A percentile compares a stretch with the other conserved stretches of the same genome.
These are phyloP conservation scores for Sycophaga agraensis DNA, from an alignment of 1,140 invertebrate species.

Conservation along the genomic window DNA sequence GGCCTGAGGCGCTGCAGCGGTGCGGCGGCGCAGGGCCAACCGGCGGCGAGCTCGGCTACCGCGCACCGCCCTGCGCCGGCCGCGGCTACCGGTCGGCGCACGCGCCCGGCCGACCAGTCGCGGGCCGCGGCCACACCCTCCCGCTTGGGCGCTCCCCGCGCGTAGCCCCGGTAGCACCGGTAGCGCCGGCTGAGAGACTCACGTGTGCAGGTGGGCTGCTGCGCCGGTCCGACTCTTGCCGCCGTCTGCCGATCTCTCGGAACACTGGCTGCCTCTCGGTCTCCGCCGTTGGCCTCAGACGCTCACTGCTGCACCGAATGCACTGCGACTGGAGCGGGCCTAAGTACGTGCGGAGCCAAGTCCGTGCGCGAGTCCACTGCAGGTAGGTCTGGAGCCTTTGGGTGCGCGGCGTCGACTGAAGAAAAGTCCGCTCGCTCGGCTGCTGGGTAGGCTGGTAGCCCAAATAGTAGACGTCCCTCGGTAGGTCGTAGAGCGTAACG, in stretches of 20 bases:
- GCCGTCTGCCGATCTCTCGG: not conserved
- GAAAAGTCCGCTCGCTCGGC: constrained; percentile 52
- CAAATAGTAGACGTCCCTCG: constrained; percentile 44
- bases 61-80: constrained; percentile 53
- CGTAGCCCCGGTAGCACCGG: no score
- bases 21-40: constrained; percentile 24
- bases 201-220: not conserved
- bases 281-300: not conserved
- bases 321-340: no score
- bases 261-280: not conserved
- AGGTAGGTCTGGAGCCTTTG: constrained; percentile 56
- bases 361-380: not conserved
- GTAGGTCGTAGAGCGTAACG: constrained; percentile 48
- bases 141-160: constrained; percentile 5
- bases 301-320: not conserved
- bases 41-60: constrained; percentile 42
- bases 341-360: no score
- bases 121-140: constrained; percentile 46
- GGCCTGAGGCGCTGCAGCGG: not conserved
- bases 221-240: no score
- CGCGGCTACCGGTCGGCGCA: constrained; percentile 51
- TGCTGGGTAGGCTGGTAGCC: constrained; percentile 37
- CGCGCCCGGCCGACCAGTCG: constrained; percentile 41
- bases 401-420: constrained; percentile 59
- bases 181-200: not conserved